phyloP scores from a whole-genome alignment of 2,888 invertebrate genomes.

The Elegia similella region DNA sequence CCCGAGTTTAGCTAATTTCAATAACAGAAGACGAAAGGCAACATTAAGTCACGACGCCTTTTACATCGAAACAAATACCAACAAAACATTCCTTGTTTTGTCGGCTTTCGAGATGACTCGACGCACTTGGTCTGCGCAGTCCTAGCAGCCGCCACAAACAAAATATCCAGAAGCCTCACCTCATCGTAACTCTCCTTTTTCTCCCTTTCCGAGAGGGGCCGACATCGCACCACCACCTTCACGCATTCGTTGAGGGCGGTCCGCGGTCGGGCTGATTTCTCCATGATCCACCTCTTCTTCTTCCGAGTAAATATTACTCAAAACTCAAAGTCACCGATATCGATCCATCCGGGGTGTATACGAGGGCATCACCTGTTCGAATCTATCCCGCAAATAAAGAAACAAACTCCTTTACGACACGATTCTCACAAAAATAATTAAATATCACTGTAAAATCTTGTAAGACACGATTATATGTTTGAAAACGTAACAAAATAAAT shows the following conservation, averaged over 20 bases:
- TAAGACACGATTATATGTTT: constrained; percentile 58
- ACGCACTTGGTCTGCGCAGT: constrained; percentile 49
- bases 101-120: constrained; percentile 27
- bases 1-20: neutral
- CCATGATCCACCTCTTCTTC: constrained; percentile 62
- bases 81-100: constrained; percentile 26
- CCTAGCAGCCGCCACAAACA: constrained; percentile 39
- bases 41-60: neutral
- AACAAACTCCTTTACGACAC: constrained; percentile 30
- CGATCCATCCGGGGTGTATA: constrained; percentile 75
- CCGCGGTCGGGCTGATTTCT: constrained; percentile 74
- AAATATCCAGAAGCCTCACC: constrained; percentile 49
- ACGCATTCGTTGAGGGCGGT: constrained; percentile 90
- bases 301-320: constrained; percentile 47
- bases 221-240: constrained; percentile 97
- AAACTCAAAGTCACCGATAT: constrained; percentile 70
- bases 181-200: constrained; percentile 86
- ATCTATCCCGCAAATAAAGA: constrained; percentile 37
- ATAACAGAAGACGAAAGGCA: neutral
- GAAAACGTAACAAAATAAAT: constrained; percentile 64
- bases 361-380: constrained; percentile 68
- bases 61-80: constrained; percentile 13
- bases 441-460: constrained; percentile 42
- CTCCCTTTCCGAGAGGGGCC: constrained; percentile 96
- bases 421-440: constrained; percentile 36